Evolutionary conservation across 2,113 vertebrate genomes (phyloP), one percentile per base, ranked within the genome.

Genomic region (Tetrax tetrax): DNA sequence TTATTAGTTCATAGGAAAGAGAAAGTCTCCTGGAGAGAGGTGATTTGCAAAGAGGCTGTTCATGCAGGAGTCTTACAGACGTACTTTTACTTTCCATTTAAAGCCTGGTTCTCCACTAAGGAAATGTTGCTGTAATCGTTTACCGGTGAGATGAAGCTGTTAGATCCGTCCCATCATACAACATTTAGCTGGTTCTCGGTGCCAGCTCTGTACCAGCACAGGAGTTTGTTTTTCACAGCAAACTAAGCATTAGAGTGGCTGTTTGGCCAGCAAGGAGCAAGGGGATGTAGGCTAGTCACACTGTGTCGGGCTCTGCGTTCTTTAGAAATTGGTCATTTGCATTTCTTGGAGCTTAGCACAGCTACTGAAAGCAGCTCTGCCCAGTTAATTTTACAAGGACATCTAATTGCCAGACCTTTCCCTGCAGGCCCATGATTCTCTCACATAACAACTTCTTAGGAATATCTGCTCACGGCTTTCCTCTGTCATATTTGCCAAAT

Each of bases 321-420:
- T 78, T 70, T 37, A 61, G 41, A 78, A 84, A 91, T 50, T 35
- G 82, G 45, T 82, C 31, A 84, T 91, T 92, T 65, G 37, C 86
- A 82, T 93, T 97, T 95, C 69, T 72, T 87, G 59, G 41, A 94
- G 89, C 50, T 92, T 69, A 95, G 61, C 37, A 61, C 22, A 68
- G 71, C 31, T 68, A 57, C 69, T 71, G 83, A 82, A 83, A 68
- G 69, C 72, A 92, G 81, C 81, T 94, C 59, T 91, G 69, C 60
- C 74, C 33, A 28, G 43, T 33, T 59, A 89, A 83, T 87, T 93
- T 92, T 81, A 71, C 72, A 83, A 69, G 76, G 70, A 61, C 35
- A 33, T 77, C 92, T 70, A 87, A 94, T 89, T 94, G 66, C 28
- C n/a, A 80, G 38, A 50, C 74, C n/a, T 87, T 79, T 81, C 70